A percentile compares a stretch with the other conserved stretches of the same genome.
These are phyloP conservation scores for Malacosoma neustria DNA, from an alignment of 2,888 invertebrate species.

Conservation along the genomic window DNA sequence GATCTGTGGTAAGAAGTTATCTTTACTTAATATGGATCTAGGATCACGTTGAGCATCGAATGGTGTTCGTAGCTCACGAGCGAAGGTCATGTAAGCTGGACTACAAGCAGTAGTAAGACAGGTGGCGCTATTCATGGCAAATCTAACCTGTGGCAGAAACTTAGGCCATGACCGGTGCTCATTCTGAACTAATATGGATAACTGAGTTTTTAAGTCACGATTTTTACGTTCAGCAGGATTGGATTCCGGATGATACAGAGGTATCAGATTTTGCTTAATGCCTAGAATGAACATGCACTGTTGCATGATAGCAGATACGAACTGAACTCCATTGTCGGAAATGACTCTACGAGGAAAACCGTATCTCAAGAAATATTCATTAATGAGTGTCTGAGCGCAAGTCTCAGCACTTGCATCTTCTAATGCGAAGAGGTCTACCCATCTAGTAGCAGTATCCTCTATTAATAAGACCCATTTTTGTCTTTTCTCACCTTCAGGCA, in stretches of 20 bases:
- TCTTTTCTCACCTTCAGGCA: conserved; percentile 9
- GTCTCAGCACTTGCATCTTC: conserved; percentile 10
- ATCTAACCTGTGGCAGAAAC: conserved; percentile 16
- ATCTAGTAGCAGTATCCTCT: conserved; percentile 16
- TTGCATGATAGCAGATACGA: conserved; percentile 18
- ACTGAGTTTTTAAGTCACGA: conserved; percentile 22
- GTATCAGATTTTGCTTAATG: conserved; percentile 15
- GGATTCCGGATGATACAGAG: conserved; percentile 29
- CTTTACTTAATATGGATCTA: no score
- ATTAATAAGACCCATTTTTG: conserved; percentile 12
- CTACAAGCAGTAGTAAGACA: conserved; percentile 12
- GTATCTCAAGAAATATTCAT: conserved; percentile 16
- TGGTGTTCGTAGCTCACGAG: conserved; percentile 19
- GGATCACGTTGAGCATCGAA: conserved; percentile 6
- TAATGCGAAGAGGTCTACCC: conserved; percentile 14
- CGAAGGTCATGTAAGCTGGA: conserved; percentile 22
- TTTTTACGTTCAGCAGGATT: conserved; percentile 30
- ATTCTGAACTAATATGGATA: conserved; percentile 15
- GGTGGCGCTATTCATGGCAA: conserved; percentile 16
- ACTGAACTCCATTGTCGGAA: conserved; percentile 19
- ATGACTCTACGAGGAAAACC: conserved; percentile 16
- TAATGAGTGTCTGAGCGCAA: conserved; percentile 11
- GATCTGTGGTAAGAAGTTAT: no score
- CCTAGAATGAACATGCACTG: conserved; percentile 11
- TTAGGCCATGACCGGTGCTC: conserved; percentile 20